Base-by-base conservation (phyloP, 2,888 invertebrate species). In the Neuroscelio doddi region DNA sequence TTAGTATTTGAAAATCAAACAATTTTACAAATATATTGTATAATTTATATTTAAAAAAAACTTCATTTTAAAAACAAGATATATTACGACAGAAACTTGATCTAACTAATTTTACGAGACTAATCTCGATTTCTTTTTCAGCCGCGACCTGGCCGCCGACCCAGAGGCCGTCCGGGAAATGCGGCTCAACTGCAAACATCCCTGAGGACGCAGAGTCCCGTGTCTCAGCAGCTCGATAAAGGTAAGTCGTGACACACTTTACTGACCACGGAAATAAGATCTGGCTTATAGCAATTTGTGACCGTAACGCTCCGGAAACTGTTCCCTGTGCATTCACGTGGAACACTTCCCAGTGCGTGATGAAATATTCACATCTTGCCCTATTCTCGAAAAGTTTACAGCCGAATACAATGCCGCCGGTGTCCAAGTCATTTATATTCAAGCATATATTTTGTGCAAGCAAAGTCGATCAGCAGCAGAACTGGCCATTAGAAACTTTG, bases 191-290 rank as follows among this genome's bases (percentile, higher is more conserved):
- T 80, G 14, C 81, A 79, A 61, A 68, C 80, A 44, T 73, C 82
- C 27, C 69, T 80, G 53, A 77, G 77, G 65, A 75, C 79, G 29
- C 82, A 80, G 65, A 81, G 79, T 46, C 80, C 82, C 29, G 75
- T 80, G 42, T 73, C 81, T 3, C 83, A 80, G 68, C 82, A 82
- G 58, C 75, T 80, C 32, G 83, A 81, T 61, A 83, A 82, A 82
- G 83, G 83, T 82, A 62, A 68, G 76, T 61, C 42, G 44, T 41
- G 51, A 47, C 47, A 56, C 51, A 52, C 52, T 57, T 56, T 38
- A 47, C n/a, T 34, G 3, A 52, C 51, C 47, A 41, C 12, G 41
- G 56, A 10, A 64, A 64, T 44, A 41, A 27, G 26, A 57, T 30
- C 21, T 53, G 49, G 44, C 42, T 49, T 50, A 38, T 30, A 39